Percentiles rank a stretch among this genome's conserved stretches.
These are phyloP conservation scores for Sanderia malayensis DNA, from an alignment of 30 jellyfish, hydroid and myxozoan genomes.

Conservation along the genomic window DNA sequence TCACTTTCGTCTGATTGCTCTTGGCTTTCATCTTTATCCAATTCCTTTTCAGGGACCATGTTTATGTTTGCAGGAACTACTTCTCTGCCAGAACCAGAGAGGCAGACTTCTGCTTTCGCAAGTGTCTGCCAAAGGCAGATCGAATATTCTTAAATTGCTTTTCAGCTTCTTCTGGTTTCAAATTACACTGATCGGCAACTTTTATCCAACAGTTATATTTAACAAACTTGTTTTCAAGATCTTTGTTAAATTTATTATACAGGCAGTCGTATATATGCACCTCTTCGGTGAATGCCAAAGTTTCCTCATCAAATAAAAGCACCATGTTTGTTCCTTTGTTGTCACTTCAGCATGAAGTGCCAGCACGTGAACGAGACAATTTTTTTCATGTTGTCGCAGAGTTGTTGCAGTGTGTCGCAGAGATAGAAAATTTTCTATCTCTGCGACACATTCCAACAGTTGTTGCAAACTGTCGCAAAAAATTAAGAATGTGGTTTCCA, in stretches of 20 bases:
- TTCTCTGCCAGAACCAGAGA: constrained; percentile 70
- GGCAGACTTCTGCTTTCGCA: constrained; percentile 22
- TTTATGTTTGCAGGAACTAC: constrained; percentile 20
- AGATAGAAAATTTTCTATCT: too few relatives aligned
- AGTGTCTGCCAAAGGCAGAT: constrained; percentile 44
- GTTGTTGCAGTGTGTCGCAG: too few relatives aligned
- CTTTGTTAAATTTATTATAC: constrained; percentile 14
- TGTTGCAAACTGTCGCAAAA: too few relatives aligned
- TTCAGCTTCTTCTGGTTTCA: constrained; percentile 49
- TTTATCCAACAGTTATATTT: constrained; percentile 24
- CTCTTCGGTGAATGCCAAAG: constrained; percentile 28
- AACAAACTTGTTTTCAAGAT: constrained; percentile 6
- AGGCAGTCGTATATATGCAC: constrained; percentile 26
- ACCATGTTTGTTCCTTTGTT: too few relatives aligned
- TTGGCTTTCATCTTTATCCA: background rate
- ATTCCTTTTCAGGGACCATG: background rate
- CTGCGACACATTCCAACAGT: too few relatives aligned
- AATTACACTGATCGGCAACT: constrained; percentile 13
- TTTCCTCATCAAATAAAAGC: too few relatives aligned
- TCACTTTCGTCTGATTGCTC: background rate
- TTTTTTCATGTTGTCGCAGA: too few relatives aligned
- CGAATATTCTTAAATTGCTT: constrained; percentile 33
- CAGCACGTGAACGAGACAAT: too few relatives aligned
- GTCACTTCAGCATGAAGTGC: too few relatives aligned
- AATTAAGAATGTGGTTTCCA: too few relatives aligned